Evolutionary conservation across 2,888 invertebrate species (phyloP), one percentile per base, ranked within the genome.

Genomic region (Pterostichus madidus): DNA sequence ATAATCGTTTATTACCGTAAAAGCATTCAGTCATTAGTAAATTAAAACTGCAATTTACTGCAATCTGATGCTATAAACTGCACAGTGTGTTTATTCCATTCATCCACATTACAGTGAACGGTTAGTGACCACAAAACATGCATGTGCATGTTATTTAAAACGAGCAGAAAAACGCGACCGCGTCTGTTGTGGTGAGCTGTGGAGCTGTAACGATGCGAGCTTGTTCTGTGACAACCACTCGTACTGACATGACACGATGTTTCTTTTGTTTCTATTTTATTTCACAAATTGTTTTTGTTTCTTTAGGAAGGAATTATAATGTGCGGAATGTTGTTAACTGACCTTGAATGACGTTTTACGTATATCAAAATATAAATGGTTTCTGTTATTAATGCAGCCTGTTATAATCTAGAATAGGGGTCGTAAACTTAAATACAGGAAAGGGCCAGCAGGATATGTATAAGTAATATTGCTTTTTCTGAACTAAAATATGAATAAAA

Each of bases 261-360:
- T 59, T 53, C 53, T 53, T 68, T 68, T 17, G 15, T 68, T 68
- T 32, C 13, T 39, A 68, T 68, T 68, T 68, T 68, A 44, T 68
- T 68, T 68, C 32, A 39, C 7, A 68, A 68, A 39, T 68, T 68
- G 68, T 68, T 68, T 68, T 53, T 35, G 32, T 68, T 68, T 13
- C 32, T 68, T 68, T 68, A 68, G 8, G 8, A 39, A 39, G 13
- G 31, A 68, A 68, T 68, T 68, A 68, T 68, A 44, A 68, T 32
- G 15, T 68, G 68, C 35, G 44, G 39, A 61, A 61, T n/a, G 15
- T 11, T n/a, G 53, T 5, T 39, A 39, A 39, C 39, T 8, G 7
- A 39, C 39, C 39, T 39, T 39, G 39, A 39, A 39, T 39, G 39
- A 8, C 39, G 6, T 39, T 39, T 39, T 39, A 39, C 39, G 39